Conservation (phyloP, 2,888 invertebrate species). For the Allolobophora icterica region DNA sequence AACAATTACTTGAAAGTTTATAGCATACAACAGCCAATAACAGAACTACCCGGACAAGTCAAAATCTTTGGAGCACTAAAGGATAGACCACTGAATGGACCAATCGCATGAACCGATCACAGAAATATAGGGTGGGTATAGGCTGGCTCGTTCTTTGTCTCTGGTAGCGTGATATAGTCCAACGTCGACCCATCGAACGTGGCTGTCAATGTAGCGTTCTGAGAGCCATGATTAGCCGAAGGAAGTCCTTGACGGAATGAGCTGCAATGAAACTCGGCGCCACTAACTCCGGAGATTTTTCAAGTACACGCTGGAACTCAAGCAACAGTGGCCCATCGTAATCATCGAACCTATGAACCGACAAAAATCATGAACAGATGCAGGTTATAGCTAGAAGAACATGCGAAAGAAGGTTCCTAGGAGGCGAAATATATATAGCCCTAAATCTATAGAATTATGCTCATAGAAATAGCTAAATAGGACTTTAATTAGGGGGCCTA, state of each 20-base stretch:
- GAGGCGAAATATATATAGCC: too few species aligned
- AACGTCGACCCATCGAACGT: neutral
- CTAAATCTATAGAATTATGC: too few species aligned
- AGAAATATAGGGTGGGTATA: too few species aligned
- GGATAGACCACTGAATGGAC: too few species aligned
- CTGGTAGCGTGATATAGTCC: neutral
- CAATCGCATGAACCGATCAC: too few species aligned
- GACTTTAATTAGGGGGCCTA: too few species aligned
- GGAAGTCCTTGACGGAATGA: neutral
- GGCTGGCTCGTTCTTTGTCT: neutral
- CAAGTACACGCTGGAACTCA: neutral
- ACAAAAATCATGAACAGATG: neutral
- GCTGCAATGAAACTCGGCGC: neutral
- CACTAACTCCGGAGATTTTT: neutral
- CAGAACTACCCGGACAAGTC: too few species aligned
- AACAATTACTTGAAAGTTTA: too few species aligned
- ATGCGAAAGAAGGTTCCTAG: neutral
- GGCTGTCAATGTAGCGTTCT: neutral
- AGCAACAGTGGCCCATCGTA: conserved; percentile 8
- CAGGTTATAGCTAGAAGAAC: neutral
- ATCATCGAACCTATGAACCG: neutral
- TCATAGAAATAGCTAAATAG: too few species aligned
- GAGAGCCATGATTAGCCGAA: neutral
- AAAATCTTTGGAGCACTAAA: too few species aligned
- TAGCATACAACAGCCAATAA: neutral